These are phyloP conservation scores for Pseudoips prasinana DNA, from an alignment of 2,888 invertebrate species.

Conservation along the genomic window DNA sequence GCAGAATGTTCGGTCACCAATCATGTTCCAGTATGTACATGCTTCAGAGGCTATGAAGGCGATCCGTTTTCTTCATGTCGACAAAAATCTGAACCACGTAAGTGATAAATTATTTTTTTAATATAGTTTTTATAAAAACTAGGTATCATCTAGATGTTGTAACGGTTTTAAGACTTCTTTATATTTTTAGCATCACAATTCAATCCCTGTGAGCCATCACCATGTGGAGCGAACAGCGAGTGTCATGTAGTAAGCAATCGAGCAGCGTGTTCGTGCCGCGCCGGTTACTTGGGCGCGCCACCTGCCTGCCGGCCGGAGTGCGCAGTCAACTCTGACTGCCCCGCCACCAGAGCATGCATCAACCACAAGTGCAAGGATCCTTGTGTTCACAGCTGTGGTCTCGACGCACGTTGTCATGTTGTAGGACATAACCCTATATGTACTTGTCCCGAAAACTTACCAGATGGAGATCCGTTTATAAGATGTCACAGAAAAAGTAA, in stretches of 20 bases:
- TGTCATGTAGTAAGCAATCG: conserved; percentile 86
- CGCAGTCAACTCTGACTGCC: conserved; percentile 89
- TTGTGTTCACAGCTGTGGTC: conserved; percentile 89
- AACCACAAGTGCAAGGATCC: conserved; percentile 89
- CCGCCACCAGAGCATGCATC: conserved; percentile 87
- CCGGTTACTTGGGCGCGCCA: conserved; percentile 87
- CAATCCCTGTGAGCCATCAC: conserved; percentile 88
- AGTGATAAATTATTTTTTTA: too few species aligned
- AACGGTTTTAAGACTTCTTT: too few species aligned
- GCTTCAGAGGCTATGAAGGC: conserved; percentile 88
- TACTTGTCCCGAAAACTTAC: conserved; percentile 85
- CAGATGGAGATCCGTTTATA: conserved; percentile 89
- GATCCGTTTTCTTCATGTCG: conserved; percentile 92
- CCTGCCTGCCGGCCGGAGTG: conserved; percentile 90
- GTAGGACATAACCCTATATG: conserved; percentile 91
- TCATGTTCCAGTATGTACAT: conserved; percentile 92
- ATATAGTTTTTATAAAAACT: too few species aligned
- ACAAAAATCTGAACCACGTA: conserved; percentile 77
- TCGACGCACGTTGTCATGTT: conserved; percentile 89
- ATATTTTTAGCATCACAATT: conserved; percentile 35
- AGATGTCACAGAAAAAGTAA: conserved; percentile 82
- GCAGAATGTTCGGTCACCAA: conserved; percentile 92
- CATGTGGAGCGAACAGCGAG: conserved; percentile 89
- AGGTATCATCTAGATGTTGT: too few species aligned
- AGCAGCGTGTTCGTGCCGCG: conserved; percentile 88